Evolutionary conservation across 2,888 invertebrate species (phyloP).

Genomic region (Herminia tarsipennalis): DNA sequence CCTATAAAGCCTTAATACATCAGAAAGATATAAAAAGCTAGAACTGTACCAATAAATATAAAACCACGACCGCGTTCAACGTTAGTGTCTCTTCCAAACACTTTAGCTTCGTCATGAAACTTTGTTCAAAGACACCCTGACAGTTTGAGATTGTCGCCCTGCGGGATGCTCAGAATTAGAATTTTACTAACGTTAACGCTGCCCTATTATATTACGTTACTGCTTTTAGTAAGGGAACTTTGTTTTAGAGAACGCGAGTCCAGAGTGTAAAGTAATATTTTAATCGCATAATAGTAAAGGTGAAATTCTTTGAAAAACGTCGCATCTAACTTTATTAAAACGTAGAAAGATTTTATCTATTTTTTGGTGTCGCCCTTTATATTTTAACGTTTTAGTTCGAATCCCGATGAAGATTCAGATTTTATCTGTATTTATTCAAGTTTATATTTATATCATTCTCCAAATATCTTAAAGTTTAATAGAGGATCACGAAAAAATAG

Average conservation of each 20-base stretch:
- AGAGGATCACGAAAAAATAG: too few species aligned
- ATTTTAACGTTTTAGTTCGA: too few species aligned
- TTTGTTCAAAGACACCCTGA: conserved; percentile 56
- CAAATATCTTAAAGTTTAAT: too few species aligned
- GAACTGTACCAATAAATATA: too few species aligned
- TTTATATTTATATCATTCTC: not conserved
- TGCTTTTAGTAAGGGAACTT: conserved; percentile 7
- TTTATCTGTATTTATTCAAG: not conserved
- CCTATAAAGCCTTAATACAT: too few species aligned
- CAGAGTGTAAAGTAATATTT: not conserved
- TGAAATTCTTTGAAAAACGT: too few species aligned
- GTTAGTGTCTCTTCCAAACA: conserved; percentile 39
- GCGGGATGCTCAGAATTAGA: conserved; percentile 51
- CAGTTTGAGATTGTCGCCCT: conserved; percentile 59
- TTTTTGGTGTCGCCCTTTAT: too few species aligned
- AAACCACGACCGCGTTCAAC: not conserved
- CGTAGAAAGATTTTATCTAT: too few species aligned
- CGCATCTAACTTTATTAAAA: too few species aligned
- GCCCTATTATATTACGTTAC: conserved; percentile 23
- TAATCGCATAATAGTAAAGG: not conserved
- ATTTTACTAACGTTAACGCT: conserved; percentile 41
- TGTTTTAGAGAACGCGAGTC: not conserved
- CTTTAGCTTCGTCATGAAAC: conserved; percentile 45
- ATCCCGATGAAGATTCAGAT: too few species aligned
- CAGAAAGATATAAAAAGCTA: too few species aligned